Evolutionary conservation across 2,888 invertebrate genomes (phyloP), one percentile per base, ranked within the genome.

Genomic region (Clostera curtula): DNA sequence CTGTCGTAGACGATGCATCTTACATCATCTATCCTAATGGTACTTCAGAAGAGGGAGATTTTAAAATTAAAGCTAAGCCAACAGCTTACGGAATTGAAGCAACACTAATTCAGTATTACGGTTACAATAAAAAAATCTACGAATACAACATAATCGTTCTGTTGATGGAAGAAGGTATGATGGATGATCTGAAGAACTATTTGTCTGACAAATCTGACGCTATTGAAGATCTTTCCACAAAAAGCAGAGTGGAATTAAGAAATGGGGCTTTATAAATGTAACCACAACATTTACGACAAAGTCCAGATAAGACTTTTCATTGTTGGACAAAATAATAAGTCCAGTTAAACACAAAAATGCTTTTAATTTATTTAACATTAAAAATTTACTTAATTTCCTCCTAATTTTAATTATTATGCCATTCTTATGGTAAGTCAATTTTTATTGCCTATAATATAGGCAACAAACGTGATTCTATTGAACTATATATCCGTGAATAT

Each of bases 111-210:
- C 63, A 73, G 12, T 77, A 66, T 34, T 71, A 52, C 8, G 75
- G 49, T 4, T 55, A 64, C 19, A 46, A 76, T 6, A 75, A 77
- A 32, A 68, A 62, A 3, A 67, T 80, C 10, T 75, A 73, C 28
- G 54, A 65, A 35, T 70, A 60, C 40, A 66, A 71, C 20, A 2
- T 71, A 0, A 6, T 53, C 1, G 17, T 21, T 1, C 16, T 59
- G 0, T 6, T 58, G 1, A 3, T 47, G 0, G 32, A 43, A 1
- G 38, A 31, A 1, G n/a, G n/a, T n/a, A 1, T 50, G 3, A 6
- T 63, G 2, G 40, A 52, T 0, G 54, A 55, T 1, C 9, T 71
- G 0, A 53, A 44, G 9, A 20, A 23, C 0, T 59, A 40, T 31
- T 41, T 70, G 0, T 30, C 39, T 2, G 38, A 43, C 1, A 54